These are phyloP conservation scores for Leucoptera coffeella DNA, from an alignment of 2,888 invertebrate species.

Conservation along the genomic window DNA sequence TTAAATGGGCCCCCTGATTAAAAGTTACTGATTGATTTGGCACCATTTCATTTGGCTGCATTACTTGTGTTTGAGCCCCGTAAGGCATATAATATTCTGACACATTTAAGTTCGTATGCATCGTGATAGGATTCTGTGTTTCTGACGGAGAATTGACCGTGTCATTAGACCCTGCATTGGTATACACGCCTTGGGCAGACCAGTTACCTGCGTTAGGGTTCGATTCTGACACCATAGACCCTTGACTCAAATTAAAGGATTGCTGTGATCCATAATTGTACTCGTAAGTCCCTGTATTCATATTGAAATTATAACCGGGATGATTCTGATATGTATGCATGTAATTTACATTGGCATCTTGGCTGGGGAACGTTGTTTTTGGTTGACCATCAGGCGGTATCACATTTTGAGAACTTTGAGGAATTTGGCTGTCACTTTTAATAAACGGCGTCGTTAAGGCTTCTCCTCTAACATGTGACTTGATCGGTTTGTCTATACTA, in stretches of 20 bases:
- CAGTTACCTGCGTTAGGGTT: constrained; percentile 17
- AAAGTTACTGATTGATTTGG: constrained; percentile 15
- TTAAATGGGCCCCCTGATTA: constrained; percentile 23
- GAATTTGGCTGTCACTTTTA: too few species aligned
- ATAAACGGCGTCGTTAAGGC: too few species aligned
- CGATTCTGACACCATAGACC: constrained; percentile 15
- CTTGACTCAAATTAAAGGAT: constrained; percentile 13
- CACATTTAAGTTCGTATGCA: too few species aligned
- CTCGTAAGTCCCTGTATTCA: constrained; percentile 49
- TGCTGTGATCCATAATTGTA: constrained; percentile 60
- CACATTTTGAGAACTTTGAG: too few species aligned
- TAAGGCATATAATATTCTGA: too few species aligned
- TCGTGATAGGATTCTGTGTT: constrained; percentile 14
- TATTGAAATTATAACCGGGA: constrained; percentile 57
- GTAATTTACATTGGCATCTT: constrained; percentile 15
- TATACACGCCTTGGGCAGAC: constrained; percentile 28
- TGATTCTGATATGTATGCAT: constrained; percentile 41
- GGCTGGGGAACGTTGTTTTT: constrained; percentile 12
- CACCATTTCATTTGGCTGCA: constrained; percentile 18
- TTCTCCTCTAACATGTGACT: constrained; percentile 35
- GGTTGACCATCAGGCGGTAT: too few species aligned
- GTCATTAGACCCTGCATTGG: constrained; percentile 35
- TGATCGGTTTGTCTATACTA: constrained; percentile 31
- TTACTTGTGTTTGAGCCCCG: constrained; percentile 26
- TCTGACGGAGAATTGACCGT: constrained; percentile 44